phyloP scores from a whole-genome alignment of 2,888 invertebrate species.

The Leptopilina drosophilae region DNA sequence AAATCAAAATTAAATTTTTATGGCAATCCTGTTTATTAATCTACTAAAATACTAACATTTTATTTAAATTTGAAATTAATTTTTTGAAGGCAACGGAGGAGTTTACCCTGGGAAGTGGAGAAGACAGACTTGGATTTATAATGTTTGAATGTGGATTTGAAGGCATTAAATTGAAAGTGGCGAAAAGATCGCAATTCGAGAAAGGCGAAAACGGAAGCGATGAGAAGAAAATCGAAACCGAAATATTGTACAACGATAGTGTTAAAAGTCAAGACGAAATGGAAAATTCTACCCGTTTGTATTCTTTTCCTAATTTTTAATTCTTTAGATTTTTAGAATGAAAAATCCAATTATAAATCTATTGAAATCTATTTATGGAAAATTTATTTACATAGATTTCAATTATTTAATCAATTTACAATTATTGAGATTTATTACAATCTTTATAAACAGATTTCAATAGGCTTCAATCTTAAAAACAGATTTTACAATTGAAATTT shows the following conservation, averaged over 20 bases:
- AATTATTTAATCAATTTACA: too few relatives aligned
- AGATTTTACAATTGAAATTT: background rate
- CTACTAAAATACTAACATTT: too few relatives aligned
- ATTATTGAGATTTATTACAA: too few relatives aligned
- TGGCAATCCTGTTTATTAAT: too few relatives aligned
- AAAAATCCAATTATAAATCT: too few relatives aligned
- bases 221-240: conserved; percentile 77
- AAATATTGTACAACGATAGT: conserved; percentile 72
- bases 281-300: conserved; percentile 66
- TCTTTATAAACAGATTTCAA: too few relatives aligned
- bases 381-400: too few relatives aligned
- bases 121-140: conserved; percentile 90
- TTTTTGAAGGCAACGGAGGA: conserved; percentile 75
- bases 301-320: background rate
- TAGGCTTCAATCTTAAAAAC: too few relatives aligned
- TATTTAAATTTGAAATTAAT: too few relatives aligned
- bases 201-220: conserved; percentile 83
- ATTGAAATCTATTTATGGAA: too few relatives aligned
- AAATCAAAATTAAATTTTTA: background rate
- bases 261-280: conserved; percentile 76
- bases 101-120: conserved; percentile 77
- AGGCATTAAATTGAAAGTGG: conserved; percentile 89
- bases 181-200: conserved; percentile 87
- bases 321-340: background rate
- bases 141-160: conserved; percentile 98